Evolutionary conservation across 2,888 invertebrate genomes (phyloP).

Genomic region (Drosophila hawaiiensis): DNA sequence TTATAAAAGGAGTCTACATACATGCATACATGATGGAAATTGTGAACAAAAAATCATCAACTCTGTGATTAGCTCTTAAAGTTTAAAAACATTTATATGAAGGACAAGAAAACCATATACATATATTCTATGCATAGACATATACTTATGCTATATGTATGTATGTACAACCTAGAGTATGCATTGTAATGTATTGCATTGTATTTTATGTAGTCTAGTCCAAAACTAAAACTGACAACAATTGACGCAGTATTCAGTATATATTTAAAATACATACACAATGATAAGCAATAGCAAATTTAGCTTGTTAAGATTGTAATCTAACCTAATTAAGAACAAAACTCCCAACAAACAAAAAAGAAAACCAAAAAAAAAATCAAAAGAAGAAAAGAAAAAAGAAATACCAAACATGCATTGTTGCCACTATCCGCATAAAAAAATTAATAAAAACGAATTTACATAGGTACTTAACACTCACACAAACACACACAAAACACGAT

Average conservation of each 20-base stretch:
- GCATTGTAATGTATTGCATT: conserved; percentile 32
- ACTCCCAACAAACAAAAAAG: conserved; percentile 18
- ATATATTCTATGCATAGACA: conserved; percentile 13
- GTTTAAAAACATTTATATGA: conserved; percentile 62
- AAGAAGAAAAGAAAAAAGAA: conserved; percentile 5
- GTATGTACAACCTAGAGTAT: conserved; percentile 27
- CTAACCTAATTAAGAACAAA: conserved; percentile 17
- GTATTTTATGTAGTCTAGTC: conserved; percentile 62
- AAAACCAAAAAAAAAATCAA: conserved; percentile 3
- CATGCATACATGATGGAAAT: conserved; percentile 68
- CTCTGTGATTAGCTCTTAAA: conserved; percentile 83
- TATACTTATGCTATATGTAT: conserved; percentile 8
- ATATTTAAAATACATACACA: conserved; percentile 26
- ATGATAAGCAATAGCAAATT: conserved; percentile 67
- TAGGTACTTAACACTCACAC: conserved; percentile 62
- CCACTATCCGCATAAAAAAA: conserved; percentile 33
- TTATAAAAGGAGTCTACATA: conserved; percentile 29
- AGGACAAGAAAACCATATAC: conserved; percentile 7
- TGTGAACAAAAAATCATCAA: conserved; percentile 80
- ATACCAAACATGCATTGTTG: conserved; percentile 40
- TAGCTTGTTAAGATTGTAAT: conserved; percentile 62
- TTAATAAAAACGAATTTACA: conserved; percentile 72
- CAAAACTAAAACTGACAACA: conserved; percentile 16
- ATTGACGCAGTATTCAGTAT: conserved; percentile 45
- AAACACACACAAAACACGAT: conserved; percentile 18